A percentile compares a stretch with the other conserved stretches of the same genome.
Evolutionary conservation across 2,888 invertebrate species (phyloP).

Genomic region (Eledona agricola): DNA sequence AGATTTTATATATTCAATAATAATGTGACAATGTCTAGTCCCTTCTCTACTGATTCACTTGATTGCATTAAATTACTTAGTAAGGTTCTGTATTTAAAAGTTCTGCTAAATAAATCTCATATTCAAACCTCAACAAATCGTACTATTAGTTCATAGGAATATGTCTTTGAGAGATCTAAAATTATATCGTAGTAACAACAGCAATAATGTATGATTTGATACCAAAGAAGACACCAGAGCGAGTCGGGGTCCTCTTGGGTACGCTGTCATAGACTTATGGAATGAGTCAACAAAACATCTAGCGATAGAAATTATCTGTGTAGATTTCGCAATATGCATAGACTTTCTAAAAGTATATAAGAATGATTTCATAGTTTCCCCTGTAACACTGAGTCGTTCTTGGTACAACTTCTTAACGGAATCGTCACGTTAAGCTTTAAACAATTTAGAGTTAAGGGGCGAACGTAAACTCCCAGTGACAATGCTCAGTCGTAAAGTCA

Average conservation of each 20-base stretch:
- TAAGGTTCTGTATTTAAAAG: conserved; percentile 50
- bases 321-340: conserved; percentile 43
- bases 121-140: conserved; percentile 45
- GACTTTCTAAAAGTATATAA: conserved; percentile 45
- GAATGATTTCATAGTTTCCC: conserved; percentile 45
- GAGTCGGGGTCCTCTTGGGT: conserved; percentile 38
- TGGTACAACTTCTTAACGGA: conserved; percentile 48
- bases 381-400: conserved; percentile 49
- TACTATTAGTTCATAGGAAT: conserved; percentile 43
- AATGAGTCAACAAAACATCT: conserved; percentile 45
- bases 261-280: conserved; percentile 37
- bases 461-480: conserved; percentile 39
- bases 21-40: conserved; percentile 60
- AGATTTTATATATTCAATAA: conserved; percentile 61
- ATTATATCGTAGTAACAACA: conserved; percentile 33
- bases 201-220: no score
- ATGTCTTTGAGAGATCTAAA: conserved; percentile 47
- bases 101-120: conserved; percentile 43
- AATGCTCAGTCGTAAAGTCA: conserved; percentile 50
- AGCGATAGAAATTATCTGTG: conserved; percentile 45
- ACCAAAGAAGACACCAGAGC: no score
- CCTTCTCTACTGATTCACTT: conserved; percentile 56
- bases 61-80: conserved; percentile 61
- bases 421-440: conserved; percentile 28
- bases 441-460: conserved; percentile 20